These are phyloP conservation scores for Silurus meridionalis DNA, from an alignment of 2,113 vertebrate species.

Conservation along the genomic window DNA sequence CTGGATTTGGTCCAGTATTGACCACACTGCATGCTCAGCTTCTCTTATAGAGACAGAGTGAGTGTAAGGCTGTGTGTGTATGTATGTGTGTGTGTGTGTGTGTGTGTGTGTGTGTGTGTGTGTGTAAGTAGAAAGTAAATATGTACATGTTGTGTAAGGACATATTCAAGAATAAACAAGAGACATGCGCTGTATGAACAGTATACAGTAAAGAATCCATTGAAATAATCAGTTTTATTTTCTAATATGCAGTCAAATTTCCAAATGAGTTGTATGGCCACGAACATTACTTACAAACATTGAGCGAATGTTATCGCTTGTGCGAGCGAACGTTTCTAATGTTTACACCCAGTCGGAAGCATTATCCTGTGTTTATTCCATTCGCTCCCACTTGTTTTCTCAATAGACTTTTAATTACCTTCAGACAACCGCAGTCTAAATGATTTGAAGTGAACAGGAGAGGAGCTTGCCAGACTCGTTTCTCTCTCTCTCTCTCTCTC, in stretches of 20 bases:
- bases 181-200: not conserved
- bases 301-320: not conserved
- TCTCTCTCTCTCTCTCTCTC: slow-evolving; percentile 10
- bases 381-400: slow-evolving; percentile 42
- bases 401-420: slow-evolving; percentile 49
- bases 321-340: not conserved
- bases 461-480: not conserved
- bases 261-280: not conserved
- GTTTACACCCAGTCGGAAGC: slow-evolving; percentile 41
- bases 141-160: not conserved
- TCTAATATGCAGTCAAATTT: not conserved
- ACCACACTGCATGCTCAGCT: slow-evolving; percentile 1
- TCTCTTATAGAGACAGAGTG: not conserved
- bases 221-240: not conserved
- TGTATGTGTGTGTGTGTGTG: not conserved
- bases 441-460: slow-evolving; percentile 29
- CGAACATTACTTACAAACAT: not conserved
- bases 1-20: not conserved
- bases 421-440: slow-evolving; percentile 26
- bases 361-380: slow-evolving; percentile 46
- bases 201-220: not conserved
- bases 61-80: slow-evolving; percentile 25
- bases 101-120: slow-evolving; percentile 1
- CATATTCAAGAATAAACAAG: not conserved
- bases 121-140: not conserved